A percentile compares a stretch with the other conserved stretches of the same genome.
phyloP scores from a whole-genome alignment of 2,888 invertebrate species.

The Orthonevra nobilis region DNA sequence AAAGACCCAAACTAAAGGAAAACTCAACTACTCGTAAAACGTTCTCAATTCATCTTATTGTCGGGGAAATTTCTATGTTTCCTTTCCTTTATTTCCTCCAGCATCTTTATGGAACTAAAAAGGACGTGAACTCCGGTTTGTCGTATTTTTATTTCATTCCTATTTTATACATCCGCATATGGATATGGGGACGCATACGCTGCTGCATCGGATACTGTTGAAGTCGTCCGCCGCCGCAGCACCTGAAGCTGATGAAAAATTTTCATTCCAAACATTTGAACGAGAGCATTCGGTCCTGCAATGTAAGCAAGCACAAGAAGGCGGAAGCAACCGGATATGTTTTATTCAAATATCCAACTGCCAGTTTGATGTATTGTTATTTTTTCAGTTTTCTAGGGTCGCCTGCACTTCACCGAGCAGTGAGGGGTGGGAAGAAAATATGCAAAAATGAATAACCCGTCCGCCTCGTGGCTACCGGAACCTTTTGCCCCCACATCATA shows the following conservation, averaged over 20 bases:
- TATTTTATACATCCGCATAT: constrained; percentile 54
- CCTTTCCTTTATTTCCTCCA: background rate
- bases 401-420: constrained; percentile 41
- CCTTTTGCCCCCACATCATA: background rate
- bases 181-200: constrained; percentile 38
- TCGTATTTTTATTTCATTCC: constrained; percentile 13
- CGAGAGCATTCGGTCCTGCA: constrained; percentile 53
- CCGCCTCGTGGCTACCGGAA: background rate
- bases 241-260: constrained; percentile 66
- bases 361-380: constrained; percentile 67
- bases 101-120: constrained; percentile 34
- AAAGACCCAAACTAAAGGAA: background rate
- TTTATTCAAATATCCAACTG: constrained; percentile 68
- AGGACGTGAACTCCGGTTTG: constrained; percentile 23
- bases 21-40: constrained; percentile 22
- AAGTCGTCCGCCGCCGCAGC: constrained; percentile 22
- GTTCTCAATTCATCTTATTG: constrained; percentile 24
- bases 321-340: constrained; percentile 68
- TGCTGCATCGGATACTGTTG: constrained; percentile 18
- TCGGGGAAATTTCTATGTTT: constrained; percentile 16
- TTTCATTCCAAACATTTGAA: constrained; percentile 59
- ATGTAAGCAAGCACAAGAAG: constrained; percentile 57
- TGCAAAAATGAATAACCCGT: constrained; percentile 23
- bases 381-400: constrained; percentile 45
- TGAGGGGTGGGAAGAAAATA: constrained; percentile 11